Base-by-base conservation (phyloP, 1,140 invertebrate species). In the Acromyrmex charruanus region DNA sequence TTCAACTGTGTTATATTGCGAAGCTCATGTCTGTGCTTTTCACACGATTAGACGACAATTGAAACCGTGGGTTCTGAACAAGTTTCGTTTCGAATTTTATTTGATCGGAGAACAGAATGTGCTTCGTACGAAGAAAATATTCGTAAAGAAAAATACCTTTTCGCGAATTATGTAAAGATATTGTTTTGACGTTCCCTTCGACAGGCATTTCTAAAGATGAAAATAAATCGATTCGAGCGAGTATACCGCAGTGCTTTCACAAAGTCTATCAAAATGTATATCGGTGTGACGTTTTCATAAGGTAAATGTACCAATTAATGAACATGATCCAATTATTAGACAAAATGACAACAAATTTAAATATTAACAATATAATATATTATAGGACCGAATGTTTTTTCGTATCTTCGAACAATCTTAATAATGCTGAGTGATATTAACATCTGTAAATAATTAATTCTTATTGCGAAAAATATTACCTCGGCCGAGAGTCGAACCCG, bases 121-220 rank as follows among this genome's bases (percentile, higher is more conserved):
- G n/a, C 55, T 44, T 21, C 55, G 55, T n/a, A 16, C 3, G 39
- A 79, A 4, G 4, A 49, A 72, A 72, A 72, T 72, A 72, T 82
- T 72, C 18, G 53, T 18, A 3, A 14, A 21, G 18, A 59, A 31
- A 59, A 44, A 18, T 21, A 35, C 3, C 65, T 51, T 21, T 31
- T 31, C 18, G 16, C 25, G 25, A 88, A 35, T 87, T 49, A 58
- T 53, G 49, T 31, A 51, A 55, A 74, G 59, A 63, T 71, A 85
- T 88, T 77, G 35, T 39, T 58, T 66, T 68, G n/a, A 14, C 39
- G 3, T 82, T 21, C 55, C 16, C 16, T 58, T 18, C 31, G 58
- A 16, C 3, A 16, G 28, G 9, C n/a, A 16, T 16, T 25, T 35
- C 21, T 71, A 21, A 25, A 72, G 2, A 69, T 39, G 14, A 44